Evolutionary conservation across 1,140 invertebrate genomes (phyloP).

Genomic region (Theocolax elegans): DNA sequence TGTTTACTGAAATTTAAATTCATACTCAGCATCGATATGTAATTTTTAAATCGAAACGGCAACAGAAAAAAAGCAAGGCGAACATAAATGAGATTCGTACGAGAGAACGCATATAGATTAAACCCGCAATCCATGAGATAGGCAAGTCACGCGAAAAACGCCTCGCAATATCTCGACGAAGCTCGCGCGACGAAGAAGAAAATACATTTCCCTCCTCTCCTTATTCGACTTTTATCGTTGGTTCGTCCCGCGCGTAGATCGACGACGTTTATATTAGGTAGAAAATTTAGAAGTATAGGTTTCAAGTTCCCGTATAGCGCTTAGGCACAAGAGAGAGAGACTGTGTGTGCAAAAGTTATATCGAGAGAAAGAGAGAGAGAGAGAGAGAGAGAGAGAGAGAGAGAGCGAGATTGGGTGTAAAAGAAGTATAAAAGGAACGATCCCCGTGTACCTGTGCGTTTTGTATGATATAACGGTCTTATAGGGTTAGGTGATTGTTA

Average conservation of each 20-base stretch:
- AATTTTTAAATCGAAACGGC: too few species aligned
- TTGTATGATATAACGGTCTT: conserved; percentile 23
- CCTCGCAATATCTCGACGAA: not conserved
- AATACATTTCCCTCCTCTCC: conserved; percentile 1
- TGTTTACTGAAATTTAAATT: too few species aligned
- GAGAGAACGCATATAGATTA: too few species aligned
- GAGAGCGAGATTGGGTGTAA: conserved; percentile 5
- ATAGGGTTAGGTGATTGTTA: conserved; percentile 26
- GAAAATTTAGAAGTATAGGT: conserved; percentile 25
- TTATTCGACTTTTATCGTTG: not conserved
- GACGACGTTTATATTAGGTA: conserved; percentile 1
- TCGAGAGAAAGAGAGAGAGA: not conserved
- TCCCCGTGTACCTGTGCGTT: conserved; percentile 17
- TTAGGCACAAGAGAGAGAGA: conserved; percentile 34
- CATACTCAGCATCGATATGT: too few species aligned
- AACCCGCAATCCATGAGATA: not conserved
- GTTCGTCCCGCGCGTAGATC: not conserved
- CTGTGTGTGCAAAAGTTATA: too few species aligned
- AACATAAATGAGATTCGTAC: not conserved
- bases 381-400: conserved; percentile 9
- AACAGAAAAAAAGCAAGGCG: too few species aligned
- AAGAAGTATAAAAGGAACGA: conserved; percentile 5
- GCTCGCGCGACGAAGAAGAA: not conserved
- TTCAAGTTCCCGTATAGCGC: conserved; percentile 32
- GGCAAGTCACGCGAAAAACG: not conserved